Evolutionary conservation across 2,113 vertebrate genomes (phyloP).

Genomic region (Balaenoptera acutorostrata): DNA sequence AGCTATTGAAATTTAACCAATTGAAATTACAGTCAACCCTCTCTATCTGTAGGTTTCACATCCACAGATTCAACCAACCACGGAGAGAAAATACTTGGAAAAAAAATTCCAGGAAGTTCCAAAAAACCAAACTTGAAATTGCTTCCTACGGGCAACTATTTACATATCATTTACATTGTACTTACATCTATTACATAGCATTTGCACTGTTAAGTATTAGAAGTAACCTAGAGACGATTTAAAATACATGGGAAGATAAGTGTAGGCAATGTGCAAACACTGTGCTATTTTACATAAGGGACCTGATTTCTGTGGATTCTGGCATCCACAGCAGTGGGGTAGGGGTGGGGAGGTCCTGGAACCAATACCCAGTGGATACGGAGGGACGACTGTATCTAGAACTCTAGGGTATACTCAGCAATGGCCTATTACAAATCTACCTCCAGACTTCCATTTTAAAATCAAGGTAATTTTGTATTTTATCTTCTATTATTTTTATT

Average conservation of each 20-base stretch:
- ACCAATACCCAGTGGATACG: not conserved
- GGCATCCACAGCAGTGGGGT: too few relatives aligned
- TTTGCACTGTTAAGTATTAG: not conserved
- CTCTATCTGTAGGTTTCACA: not conserved
- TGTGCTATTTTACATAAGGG: not conserved
- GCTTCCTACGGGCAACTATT: not conserved
- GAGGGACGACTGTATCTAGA: not conserved
- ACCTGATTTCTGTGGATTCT: not conserved
- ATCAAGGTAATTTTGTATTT: not conserved
- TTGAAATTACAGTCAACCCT: not conserved
- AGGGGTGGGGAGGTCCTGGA: rapidly evolving
- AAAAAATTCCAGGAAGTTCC: not conserved
- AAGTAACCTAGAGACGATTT: not conserved
- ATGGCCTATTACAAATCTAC: not conserved
- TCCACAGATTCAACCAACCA: not conserved
- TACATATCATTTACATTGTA: not conserved
- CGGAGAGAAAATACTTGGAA: not conserved
- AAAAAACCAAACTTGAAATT: not conserved
- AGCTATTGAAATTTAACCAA: not conserved
- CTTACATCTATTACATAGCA: not conserved
- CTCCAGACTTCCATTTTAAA: not conserved
- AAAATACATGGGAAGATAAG: not conserved
- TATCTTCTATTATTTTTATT: not conserved
- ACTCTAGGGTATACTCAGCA: not conserved
- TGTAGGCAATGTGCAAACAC: not conserved